A percentile compares a stretch with the other conserved stretches of the same genome.
phyloP scores from a whole-genome alignment of 2,113 vertebrate genomes.

The Nesogale talazaci region DNA sequence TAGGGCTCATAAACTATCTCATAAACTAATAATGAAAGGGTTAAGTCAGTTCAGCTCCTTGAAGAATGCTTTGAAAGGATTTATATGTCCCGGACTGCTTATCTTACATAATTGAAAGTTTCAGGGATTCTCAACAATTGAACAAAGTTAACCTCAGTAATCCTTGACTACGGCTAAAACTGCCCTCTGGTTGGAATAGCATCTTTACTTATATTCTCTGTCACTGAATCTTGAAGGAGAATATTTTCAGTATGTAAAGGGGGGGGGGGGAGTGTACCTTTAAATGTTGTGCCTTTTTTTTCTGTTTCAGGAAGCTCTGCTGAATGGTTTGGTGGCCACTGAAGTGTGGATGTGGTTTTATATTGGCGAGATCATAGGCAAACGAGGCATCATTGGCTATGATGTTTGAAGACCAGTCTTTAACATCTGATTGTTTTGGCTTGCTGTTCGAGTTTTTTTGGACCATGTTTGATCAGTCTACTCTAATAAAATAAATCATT shows the following conservation, averaged over 20 bases:
- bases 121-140: constrained; percentile 39
- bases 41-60: constrained; percentile 73
- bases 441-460: no score
- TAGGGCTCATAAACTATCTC: constrained; percentile 68
- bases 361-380: constrained; percentile 98
- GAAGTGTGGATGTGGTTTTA: constrained; percentile 99
- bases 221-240: constrained; percentile 10
- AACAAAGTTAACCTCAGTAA: constrained; percentile 48
- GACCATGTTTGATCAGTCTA: no score
- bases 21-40: constrained; percentile 79
- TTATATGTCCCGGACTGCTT: constrained; percentile 67
- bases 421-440: not conserved
- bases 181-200: not conserved
- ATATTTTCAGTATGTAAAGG: constrained; percentile 22
- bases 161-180: constrained; percentile 2
- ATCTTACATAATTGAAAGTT: constrained; percentile 67
- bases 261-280: not conserved
- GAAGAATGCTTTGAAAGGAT: constrained; percentile 75
- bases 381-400: constrained; percentile 94
- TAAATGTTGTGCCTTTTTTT: constrained; percentile 58
- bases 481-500: constrained; percentile 72
- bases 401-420: constrained; percentile 88
- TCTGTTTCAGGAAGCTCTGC: constrained; percentile 92
- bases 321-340: constrained; percentile 95
- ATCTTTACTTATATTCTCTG: constrained; percentile 25